A percentile compares a stretch with the other conserved stretches of the same genome.
Conservation (phyloP, 2,797 vertebrate species). For the Tangara arthus region DNA sequence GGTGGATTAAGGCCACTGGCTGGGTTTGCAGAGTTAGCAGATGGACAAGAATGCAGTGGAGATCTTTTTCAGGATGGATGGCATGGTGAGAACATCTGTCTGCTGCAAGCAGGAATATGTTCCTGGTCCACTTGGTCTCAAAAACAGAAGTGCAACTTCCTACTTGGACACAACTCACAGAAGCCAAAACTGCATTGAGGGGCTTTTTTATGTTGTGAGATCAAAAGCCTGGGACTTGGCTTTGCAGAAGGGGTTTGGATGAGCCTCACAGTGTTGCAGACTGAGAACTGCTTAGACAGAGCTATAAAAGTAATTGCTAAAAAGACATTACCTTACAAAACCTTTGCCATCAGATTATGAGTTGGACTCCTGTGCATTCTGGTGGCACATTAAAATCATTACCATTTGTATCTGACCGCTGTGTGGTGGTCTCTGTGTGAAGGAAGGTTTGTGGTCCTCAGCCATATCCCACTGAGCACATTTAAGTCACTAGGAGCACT, state of each 20-base stretch:
- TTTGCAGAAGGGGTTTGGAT: background rate
- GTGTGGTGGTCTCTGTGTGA: background rate
- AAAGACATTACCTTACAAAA: background rate
- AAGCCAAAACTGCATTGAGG: background rate
- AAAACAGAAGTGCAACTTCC: background rate
- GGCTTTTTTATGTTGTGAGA: background rate
- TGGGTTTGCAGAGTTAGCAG: conserved; percentile 48
- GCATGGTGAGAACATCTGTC: conserved; percentile 56
- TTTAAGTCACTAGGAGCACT: background rate
- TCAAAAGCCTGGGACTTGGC: conserved; percentile 5
- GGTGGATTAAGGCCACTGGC: conserved; percentile 45
- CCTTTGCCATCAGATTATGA: background rate
- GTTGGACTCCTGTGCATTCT: background rate
- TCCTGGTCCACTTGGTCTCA: conserved; percentile 24
- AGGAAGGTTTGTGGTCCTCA: background rate
- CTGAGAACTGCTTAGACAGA: background rate
- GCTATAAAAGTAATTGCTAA: background rate
- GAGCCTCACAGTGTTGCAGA: background rate
- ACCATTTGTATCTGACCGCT: background rate
- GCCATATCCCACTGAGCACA: background rate
- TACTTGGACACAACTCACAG: conserved; percentile 17
- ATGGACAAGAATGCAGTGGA: conserved; percentile 26
- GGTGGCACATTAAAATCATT: background rate
- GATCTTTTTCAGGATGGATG: conserved; percentile 11
- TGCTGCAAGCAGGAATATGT: conserved; percentile 45